phyloP scores from a whole-genome alignment of 2,888 invertebrate species.

The Diarsia rubi region DNA sequence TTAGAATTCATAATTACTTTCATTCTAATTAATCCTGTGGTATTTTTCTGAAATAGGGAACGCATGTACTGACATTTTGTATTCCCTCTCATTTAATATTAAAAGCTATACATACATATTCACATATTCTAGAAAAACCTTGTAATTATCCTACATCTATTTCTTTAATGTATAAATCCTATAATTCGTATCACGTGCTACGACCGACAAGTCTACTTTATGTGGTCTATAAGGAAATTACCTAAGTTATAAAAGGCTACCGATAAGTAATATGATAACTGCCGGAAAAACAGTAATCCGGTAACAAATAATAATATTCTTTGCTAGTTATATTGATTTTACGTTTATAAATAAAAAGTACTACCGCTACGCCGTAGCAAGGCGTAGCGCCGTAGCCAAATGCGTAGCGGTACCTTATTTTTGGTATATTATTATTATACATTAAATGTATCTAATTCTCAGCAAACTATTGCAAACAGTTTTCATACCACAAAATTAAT shows the following conservation, averaged over 20 bases:
- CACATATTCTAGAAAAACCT: not conserved
- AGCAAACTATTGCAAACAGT: too few species aligned
- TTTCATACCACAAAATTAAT: too few species aligned
- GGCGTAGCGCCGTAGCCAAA: conserved; percentile 28
- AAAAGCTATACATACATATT: not conserved
- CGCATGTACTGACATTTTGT: not conserved
- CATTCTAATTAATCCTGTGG: conserved; percentile 10
- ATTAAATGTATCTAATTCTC: conserved; percentile 4
- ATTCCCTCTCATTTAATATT: not conserved
- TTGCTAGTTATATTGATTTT: conserved; percentile 39
- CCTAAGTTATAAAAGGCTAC: conserved; percentile 30
- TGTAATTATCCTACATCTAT: not conserved
- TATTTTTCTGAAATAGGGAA: conserved; percentile 12
- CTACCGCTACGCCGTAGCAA: conserved; percentile 25
- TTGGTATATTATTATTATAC: too few species aligned
- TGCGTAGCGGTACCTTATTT: conserved; percentile 15
- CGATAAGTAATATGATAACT: conserved; percentile 24
- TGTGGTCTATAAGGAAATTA: conserved; percentile 18
- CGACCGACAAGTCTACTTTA: conserved; percentile 29
- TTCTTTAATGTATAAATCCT: conserved; percentile 24
- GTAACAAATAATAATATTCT: conserved; percentile 48
- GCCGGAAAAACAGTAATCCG: conserved; percentile 26
- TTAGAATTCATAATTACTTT: conserved; percentile 26
- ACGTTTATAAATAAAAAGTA: conserved; percentile 50
- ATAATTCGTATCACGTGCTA: conserved; percentile 24